Evolutionary conservation across 1,140 invertebrate species (phyloP), one percentile per base, ranked within the genome.

Genomic region (Himalopsyche phryganea): DNA sequence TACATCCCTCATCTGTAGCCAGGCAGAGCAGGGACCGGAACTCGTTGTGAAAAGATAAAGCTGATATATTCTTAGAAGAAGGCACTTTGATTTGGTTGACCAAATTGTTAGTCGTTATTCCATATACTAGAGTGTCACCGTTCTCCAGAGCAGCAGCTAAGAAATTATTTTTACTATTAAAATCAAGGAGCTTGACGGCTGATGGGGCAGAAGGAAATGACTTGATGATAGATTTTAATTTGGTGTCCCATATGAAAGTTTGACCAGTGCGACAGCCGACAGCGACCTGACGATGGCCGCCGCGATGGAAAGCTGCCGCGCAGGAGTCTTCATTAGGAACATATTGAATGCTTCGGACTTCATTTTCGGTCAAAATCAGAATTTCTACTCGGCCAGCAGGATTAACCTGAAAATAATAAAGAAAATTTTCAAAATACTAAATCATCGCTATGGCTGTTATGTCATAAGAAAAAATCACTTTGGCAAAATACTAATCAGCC

Each of bases 191-290:
- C 20, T 72, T 69, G 1, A 78, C 73, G 60, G 66, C 56, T 1
- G 70, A 72, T 23, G 67, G 53, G 9, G 71, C 70, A 11, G 65
- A 67, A 0, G 74, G 68, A 57, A 77, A 76, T 60, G 70, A 70
- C 64, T 78, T 78, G 4, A 67, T 70, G 4, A 74, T 66, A 18
- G 64, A 68, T 68, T 77, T 77, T 36, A 70, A 71, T 65, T 75
- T 78, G 6, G 74, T 74, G 42, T 78, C 74, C 76, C 76, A 78
- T 40, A 77, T 75, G 60, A 75, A 66, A 7, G 76, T 71, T 65
- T 71, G 72, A 17, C 75, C 76, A 66, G 64, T 73, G 57, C 68
- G 70, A 9, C 73, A 74, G 4, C 75, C 76, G 45, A 78, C 68
- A 19, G 74, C 75, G 23, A 78, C 52, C 50, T 75, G 69, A 1